A percentile compares a stretch with the other conserved stretches of the same genome.
Evolutionary conservation across 2,113 vertebrate species (phyloP).

Genomic region (Alethe castanea): DNA sequence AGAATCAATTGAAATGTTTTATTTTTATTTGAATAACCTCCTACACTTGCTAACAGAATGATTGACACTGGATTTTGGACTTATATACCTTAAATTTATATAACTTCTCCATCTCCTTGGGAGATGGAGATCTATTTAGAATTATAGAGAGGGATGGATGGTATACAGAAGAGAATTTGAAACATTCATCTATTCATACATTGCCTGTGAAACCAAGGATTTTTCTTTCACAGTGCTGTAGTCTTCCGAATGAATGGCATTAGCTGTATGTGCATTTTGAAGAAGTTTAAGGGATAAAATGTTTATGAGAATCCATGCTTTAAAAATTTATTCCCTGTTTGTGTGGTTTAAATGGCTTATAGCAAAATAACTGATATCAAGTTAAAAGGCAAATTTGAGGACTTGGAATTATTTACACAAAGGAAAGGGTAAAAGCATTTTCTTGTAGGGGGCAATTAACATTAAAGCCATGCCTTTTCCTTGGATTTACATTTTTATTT

Average conservation of each 20-base stretch:
- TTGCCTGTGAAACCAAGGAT: not conserved
- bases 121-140: not conserved
- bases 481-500: not conserved
- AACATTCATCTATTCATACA: not conserved
- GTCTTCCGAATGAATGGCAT: not conserved
- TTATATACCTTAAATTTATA: not conserved
- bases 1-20: not conserved
- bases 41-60: not conserved
- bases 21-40: not conserved
- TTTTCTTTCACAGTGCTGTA: not conserved
- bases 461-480: not conserved
- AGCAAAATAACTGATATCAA: not conserved
- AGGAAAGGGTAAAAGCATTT: not conserved
- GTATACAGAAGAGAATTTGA: not conserved
- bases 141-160: not conserved
- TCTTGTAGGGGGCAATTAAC: not conserved
- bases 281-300: not conserved
- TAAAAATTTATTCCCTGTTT: not conserved
- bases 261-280: not conserved
- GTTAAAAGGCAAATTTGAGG: not conserved
- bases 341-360: not conserved
- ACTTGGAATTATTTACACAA: not conserved
- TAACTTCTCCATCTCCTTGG: not conserved
- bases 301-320: not conserved
- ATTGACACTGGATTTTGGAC: not conserved